Evolutionary conservation across 1,140 invertebrate species (phyloP).

Genomic region (Apis florea): DNA sequence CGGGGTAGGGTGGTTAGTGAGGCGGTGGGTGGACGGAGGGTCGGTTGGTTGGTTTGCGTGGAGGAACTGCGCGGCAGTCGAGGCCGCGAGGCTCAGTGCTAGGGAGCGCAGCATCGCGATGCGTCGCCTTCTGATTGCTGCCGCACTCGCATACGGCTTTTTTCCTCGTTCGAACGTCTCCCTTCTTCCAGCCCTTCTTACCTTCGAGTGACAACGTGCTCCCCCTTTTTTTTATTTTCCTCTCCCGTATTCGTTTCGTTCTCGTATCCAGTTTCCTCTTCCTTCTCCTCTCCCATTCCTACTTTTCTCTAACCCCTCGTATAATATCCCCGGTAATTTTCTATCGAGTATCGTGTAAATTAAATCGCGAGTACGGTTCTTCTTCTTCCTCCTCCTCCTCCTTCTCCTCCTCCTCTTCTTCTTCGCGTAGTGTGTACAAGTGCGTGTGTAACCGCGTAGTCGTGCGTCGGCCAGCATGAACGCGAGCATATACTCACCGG

Average conservation of each 20-base stretch:
- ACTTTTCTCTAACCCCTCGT: neutral
- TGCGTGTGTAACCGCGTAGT: slow-evolving; percentile 35
- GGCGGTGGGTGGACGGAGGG: slow-evolving; percentile 69
- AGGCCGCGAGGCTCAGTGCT: slow-evolving; percentile 77
- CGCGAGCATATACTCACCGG: slow-evolving; percentile 67
- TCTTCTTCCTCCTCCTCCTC: too few species aligned
- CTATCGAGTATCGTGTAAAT: neutral
- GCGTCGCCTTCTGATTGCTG: slow-evolving; percentile 73
- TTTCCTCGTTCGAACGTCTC: slow-evolving; percentile 53
- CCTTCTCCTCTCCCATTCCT: neutral
- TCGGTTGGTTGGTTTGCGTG: slow-evolving; percentile 74
- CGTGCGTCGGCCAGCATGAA: slow-evolving; percentile 21
- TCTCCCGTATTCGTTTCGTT: neutral
- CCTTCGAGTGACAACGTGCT: slow-evolving; percentile 13
- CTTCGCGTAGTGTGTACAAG: slow-evolving; percentile 36
- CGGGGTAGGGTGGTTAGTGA: slow-evolving; percentile 46
- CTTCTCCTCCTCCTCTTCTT: too few species aligned
- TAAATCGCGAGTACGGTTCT: slow-evolving; percentile 18
- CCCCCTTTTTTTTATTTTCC: neutral
- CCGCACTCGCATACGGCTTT: slow-evolving; percentile 66
- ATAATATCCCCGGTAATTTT: neutral
- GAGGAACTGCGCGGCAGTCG: slow-evolving; percentile 76
- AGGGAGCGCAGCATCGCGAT: slow-evolving; percentile 77
- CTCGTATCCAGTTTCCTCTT: neutral
- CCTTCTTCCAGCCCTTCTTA: slow-evolving; percentile 21